Base-by-base conservation (phyloP, 2,797 vertebrate species). In the Argya squamiceps region DNA sequence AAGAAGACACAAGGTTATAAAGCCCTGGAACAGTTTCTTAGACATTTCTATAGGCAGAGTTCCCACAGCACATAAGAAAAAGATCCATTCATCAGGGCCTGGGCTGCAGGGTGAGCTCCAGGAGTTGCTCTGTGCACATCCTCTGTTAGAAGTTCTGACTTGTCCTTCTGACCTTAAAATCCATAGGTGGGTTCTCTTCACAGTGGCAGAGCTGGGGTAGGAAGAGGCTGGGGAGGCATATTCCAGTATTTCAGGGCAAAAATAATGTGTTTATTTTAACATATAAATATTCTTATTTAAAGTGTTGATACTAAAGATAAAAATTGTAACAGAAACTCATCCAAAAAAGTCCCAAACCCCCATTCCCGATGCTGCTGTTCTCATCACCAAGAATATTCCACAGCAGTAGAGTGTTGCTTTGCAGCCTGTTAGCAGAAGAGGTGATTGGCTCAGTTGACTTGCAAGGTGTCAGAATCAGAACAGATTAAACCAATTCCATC, bases 261-360 rank as follows among this genome's bases (percentile, higher is more conserved):
- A 84, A n/a, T n/a, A 75, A n/a, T 0, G 13, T 88, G 34, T 96
- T 97, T 96, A 96, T 93, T 96, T 92, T 73, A 89, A 88, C 70
- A 91, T 37, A 49, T 16, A 92, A 93, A 79, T 50, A 86, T 37
- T 83, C 64, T 69, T 71, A 73, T 27, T 84, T 84, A 77, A 86
- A 80, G 43, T 58, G 64, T 37, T 65, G 60, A 73, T 65, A 80
- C 27, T 82, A 90, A 88, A 80, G 77, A 81, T 52, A 76, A 94
- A 89, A 97, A 39, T 3, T 34, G 13, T 62, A 91, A 95, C 69
- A 88, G 71, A 81, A 92, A 82, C 21, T 71, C 36, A 68, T 84
- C 64, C 65, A 56, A 64, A 85, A 62, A 85, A 52, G 88, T 90
- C 85, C 95, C 86, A 94, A 83, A 78, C 86, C 69, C 84, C 88